Conservation (phyloP, 1,140 invertebrate species). For the Caerostris extrusa region DNA sequence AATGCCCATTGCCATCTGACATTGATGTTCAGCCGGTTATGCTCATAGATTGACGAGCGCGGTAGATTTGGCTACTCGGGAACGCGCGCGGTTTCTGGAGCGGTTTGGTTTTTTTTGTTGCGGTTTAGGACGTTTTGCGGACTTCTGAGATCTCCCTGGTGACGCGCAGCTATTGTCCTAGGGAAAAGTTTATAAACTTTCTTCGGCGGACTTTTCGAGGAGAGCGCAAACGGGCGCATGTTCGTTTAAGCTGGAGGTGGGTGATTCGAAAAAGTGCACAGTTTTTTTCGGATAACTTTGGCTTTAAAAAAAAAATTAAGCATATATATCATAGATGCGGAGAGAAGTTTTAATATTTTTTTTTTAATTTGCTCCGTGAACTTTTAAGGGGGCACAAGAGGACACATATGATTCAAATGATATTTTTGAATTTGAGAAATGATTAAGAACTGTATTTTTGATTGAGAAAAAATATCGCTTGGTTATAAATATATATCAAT, state of each 20-base stretch:
- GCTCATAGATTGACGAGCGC: neutral
- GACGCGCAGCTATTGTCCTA: neutral
- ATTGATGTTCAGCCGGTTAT: slow-evolving; percentile 41
- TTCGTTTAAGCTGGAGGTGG: neutral
- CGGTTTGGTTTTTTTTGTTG: slow-evolving; percentile 24
- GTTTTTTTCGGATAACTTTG: too few species aligned
- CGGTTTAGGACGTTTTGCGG: neutral
- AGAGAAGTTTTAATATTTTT: neutral
- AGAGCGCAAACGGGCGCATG: too few species aligned
- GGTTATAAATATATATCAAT: neutral
- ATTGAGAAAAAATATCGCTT: neutral
- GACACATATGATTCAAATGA: slow-evolving; percentile 1
- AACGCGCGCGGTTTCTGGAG: neutral
- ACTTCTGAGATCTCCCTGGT: neutral
- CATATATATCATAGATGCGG: slow-evolving; percentile 40
- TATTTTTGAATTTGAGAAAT: slow-evolving; percentile 14
- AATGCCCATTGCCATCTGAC: slow-evolving; percentile 37
- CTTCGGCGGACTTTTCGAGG: neutral
- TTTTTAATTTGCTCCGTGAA: neutral
- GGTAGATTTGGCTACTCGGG: neutral
- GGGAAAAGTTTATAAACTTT: slow-evolving; percentile 63
- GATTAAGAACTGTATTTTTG: neutral
- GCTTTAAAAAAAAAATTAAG: neutral
- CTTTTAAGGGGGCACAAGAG: neutral
- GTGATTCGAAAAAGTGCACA: neutral